Evolutionary conservation across 2,888 invertebrate species (phyloP), one percentile per base, ranked within the genome.

Genomic region (Ochlodes sylvanus): DNA sequence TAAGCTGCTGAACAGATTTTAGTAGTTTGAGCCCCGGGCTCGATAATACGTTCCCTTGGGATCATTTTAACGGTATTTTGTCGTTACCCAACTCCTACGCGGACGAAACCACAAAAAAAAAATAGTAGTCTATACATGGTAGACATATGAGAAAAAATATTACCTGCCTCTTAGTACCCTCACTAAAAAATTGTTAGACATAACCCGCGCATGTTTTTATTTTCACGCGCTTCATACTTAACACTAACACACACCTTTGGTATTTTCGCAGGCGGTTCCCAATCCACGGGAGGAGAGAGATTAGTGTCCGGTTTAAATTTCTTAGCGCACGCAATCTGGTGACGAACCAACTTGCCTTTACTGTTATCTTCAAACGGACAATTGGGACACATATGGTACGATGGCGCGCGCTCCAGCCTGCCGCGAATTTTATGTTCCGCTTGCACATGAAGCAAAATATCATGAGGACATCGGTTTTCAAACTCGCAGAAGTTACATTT

Each of bases 311-410:
- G 96, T 84, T 97, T 96, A 89, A 98, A 98, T 83, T 97, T 97
- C 87, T 98, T 98, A 52, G 96, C 95, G 88, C 99, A 99, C 1
- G 97, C 96, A 70, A 97, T 95, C 73, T 97, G 94, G 92, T 99
- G 99, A 47, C 98, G 95, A 0, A 97, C 97, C 76, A 98, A 90
- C 88, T 98, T 98, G 34, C 97, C 97, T 88, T 98, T 98, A 65
- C 98, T 97, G 80, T 98, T 98, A 78, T 98, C 98, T 86, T 99
- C 98, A 82, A 98, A 98, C 0, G 98, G 97, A 92, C 99, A 99
- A 82, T 98, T 97, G 0, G 97, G 96, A 84, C 98, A 99, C 83
- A 98, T 98, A 86, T 98, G 98, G 86, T 97, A 97, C 0, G 97
- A 96, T 32, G 97, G 96, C 0, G 97, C 97, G 73, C 97, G 94